Base-by-base conservation (phyloP, 2,888 invertebrate genomes). In the Oegoconia quadripuncta region DNA sequence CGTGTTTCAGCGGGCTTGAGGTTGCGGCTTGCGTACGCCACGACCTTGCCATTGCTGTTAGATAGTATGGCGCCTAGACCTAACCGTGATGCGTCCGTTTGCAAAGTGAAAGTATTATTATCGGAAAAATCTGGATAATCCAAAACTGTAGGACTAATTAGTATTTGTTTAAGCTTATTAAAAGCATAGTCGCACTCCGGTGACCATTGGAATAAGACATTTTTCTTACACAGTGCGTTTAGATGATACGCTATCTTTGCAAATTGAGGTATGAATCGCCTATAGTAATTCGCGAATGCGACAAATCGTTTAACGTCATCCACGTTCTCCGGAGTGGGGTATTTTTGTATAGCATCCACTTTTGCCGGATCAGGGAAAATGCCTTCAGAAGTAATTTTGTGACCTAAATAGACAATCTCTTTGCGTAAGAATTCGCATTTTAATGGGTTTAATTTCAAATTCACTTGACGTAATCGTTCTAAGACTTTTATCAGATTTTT, bases 11-110 rank as follows among this genome's bases (percentile, higher is more conserved):
- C 36, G 12, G 42, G 44, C 29, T 49, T 48, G 33, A 52, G 30
- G 8, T 32, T 9, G 11, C 48, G 4, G 18, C 52, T 53, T 0
- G 48, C 41, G 28, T 44, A 50, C 11, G 48, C 52, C 3, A 50
- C 35, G 1, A 50, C 47, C 30, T 32, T 12, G 0, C 6, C 1
- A 35, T 48, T 30, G 14, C 13, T 41, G 29, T 50, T 46, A 31
- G 37, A 46, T 15, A 50, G 30, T 5, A 50, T 28, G 2, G 40
- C 3, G 7, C 50, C 48, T 13, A 50, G 38, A 2, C 44, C 46
- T n/a, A 17, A 25, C 3, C 34, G 32, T 1, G 45, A 48, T 0
- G 46, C 44, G 18, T 52, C 48, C 2, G 46, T 44, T 40, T 44
- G 11, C 37, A 12, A 17, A 16, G 11, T 8, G n/a, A n/a, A n/a